Evolutionary conservation across 2,797 vertebrate genomes (phyloP).

Genomic region (Sorex maritimensis): DNA sequence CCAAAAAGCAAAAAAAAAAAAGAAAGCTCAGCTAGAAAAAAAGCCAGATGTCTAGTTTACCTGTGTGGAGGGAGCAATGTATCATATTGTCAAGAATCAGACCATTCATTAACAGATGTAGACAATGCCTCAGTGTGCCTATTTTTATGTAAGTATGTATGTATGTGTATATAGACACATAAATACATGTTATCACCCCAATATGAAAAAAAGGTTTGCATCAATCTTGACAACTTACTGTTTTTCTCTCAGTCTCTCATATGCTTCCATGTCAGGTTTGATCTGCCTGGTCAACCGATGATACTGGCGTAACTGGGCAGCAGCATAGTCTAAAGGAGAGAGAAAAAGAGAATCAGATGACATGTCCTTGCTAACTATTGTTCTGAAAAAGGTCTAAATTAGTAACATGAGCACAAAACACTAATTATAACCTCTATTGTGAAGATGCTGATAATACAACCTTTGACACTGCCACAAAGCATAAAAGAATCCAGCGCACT

Average conservation of each 20-base stretch:
- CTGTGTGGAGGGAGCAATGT: not conserved
- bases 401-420: not conserved
- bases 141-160: not conserved
- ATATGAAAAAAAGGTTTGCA: not conserved
- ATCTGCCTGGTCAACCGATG: conserved; percentile 97
- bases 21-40: not conserved
- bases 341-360: conserved; percentile 19
- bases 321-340: conserved; percentile 94
- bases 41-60: not conserved
- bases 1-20: too few species aligned
- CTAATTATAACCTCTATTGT: not conserved
- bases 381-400: not conserved
- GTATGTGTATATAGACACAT: not conserved
- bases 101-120: not conserved
- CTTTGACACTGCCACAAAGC: not conserved
- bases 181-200: not conserved
- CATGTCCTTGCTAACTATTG: not conserved
- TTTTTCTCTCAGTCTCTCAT: conserved; percentile 94
- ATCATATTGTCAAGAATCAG: not conserved
- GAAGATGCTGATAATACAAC: not conserved
- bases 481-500: not conserved
- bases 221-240: conserved; percentile 90
- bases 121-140: not conserved
- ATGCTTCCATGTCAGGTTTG: conserved; percentile 96
- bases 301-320: conserved; percentile 98